Evolutionary conservation across 2,797 vertebrate genomes (phyloP).

Genomic region (Lepus oiostolus): DNA sequence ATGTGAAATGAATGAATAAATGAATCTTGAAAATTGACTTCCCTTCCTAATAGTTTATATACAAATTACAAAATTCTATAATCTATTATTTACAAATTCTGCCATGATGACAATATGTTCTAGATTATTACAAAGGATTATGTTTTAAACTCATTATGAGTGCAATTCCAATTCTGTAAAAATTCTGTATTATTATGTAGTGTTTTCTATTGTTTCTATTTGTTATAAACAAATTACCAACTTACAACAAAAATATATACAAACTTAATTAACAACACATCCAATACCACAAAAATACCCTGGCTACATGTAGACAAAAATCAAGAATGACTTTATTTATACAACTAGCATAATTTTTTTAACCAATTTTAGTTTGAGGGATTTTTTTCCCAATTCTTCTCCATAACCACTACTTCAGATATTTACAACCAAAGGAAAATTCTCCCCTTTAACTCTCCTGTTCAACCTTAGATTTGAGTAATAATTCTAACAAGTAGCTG

Average conservation of each 20-base stretch:
- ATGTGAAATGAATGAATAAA: background rate
- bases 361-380: background rate
- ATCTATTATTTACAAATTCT: background rate
- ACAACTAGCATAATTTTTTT: background rate
- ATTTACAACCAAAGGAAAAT: conserved; percentile 23
- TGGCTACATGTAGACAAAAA: conserved; percentile 30
- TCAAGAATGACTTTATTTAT: conserved; percentile 22
- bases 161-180: background rate
- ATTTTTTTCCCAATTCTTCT: background rate
- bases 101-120: background rate
- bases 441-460: background rate
- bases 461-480: conserved; percentile 24
- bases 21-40: background rate
- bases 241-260: background rate
- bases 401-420: conserved; percentile 13
- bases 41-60: no score
- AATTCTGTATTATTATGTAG: background rate
- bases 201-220: conserved; percentile 34
- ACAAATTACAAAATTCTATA: no score
- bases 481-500: conserved; percentile 43
- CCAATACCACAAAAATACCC: background rate
- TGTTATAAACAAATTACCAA: conserved; percentile 28
- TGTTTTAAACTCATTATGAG: background rate
- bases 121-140: background rate
- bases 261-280: background rate